Base-by-base conservation (phyloP, 2,888 invertebrate species). In the Euspilapteryx auroguttella region DNA sequence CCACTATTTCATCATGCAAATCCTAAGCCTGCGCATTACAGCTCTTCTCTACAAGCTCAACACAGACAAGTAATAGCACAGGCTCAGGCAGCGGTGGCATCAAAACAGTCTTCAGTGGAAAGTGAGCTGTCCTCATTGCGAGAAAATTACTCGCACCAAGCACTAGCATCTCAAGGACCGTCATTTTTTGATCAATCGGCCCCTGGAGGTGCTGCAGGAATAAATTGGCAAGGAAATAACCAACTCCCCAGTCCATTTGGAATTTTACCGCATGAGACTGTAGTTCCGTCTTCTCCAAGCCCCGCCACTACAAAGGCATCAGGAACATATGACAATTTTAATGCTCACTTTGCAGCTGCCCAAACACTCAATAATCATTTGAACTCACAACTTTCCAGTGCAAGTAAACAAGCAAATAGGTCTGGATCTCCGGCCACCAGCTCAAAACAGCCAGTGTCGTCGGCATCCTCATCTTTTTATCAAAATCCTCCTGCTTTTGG, bases 1-100 rank as follows among this genome's bases (percentile, higher is more conserved):
- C 89, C 90, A 35, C 64, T 90, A 36, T 89, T 90, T 63, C 89
- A 89, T 57, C 88, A 87, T 73, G 82, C 85, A 29, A 84, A 82
- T 39, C 80, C 85, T 8, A 87, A 87, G 57, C 86, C 86, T 42
- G 83, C 86, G 37, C 85, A 85, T 51, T 86, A 86, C 53, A 82
- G 85, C 58, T 75, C 80, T 48, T 71, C 81, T 46, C 77, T 78
- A 57, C 81, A 71, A 47, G 78, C 79, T 24, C 85, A 86, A 50
- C 86, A 87, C 52, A 75, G 86, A 34, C 86, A 87, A 68, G 80
- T 80, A 35, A 69, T 83, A 51, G 80, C 79, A 36, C 78, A 69
- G 57, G 71, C 75, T 28, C 68, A 76, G 38, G 71, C 71, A 31
- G 75, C 80, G 33, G 80, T 73, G 42, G 71, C 81, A 41, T 78